Base-by-base conservation (phyloP, 2,113 vertebrate species). In the Cranoglanis bouderius region DNA sequence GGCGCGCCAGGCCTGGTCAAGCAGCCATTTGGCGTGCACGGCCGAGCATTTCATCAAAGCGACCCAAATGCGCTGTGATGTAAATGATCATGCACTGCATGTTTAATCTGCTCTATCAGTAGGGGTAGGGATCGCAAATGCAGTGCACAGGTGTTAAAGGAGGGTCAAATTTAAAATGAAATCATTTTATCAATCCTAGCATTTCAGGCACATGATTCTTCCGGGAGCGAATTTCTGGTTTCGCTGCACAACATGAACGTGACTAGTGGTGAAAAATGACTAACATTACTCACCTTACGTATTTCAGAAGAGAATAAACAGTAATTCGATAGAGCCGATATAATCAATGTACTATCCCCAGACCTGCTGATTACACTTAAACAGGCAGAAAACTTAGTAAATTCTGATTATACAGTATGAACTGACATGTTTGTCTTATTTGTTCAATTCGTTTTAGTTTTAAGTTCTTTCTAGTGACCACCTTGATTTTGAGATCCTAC, bases 31-130 rank as follows among this genome's bases (percentile, higher is more conserved):
- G 77, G 40, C 51, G 67, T 3, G 55, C 53, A 16, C 10, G 35
- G 40, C 75, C 38, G 46, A 70, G 61, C 49, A 8, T 82, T 89
- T 89, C 32, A 88, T 85, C 86, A 82, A 40, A 82, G 35, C n/a
- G 57, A 63, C 29, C 38, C 81, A 65, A 80, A 59, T 74, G 38
- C 38, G 35, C 49, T 81, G 51, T 16, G 74, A 87, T 87, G 87
- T 49, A 80, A 88, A 84, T 57, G 84, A 59, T 55, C n/a, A 57
- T 61, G 16, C 38, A 4, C 12, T 6, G 13, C 51, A 24, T 26
- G 87, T 70, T 67, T 85, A 75, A 65, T 77, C 82, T 85, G 67
- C 63, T 67, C 82, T 24, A 24, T 40, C 72, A 55, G 72, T 43
- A 29, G 70, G 51, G 87, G 86, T 9, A 51, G 26, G 6, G 77